Evolutionary conservation across 2,113 vertebrate species (phyloP), one percentile per base, ranked within the genome.

Genomic region (Pachyramphus minor): DNA sequence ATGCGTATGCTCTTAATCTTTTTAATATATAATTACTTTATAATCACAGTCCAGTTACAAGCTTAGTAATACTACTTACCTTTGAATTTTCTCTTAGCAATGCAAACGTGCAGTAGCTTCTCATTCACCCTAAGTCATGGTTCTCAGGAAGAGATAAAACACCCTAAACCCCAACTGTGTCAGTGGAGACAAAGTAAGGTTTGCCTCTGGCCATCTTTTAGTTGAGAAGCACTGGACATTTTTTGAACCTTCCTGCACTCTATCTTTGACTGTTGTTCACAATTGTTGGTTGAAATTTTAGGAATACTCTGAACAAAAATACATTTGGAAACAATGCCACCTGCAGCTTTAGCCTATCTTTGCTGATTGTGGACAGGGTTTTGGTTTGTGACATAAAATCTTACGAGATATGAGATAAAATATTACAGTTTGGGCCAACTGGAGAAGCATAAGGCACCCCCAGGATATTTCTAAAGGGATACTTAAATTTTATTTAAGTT

Each of bases 121-220:
- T 75, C n/a, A 23, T 79, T 53, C 59, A 63, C 16, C 35, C 12
- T 28, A 62, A 11, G 12, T 16, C 21, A 9, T 13, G 5, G n/a
- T 6, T 52, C 37, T 50, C 53, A 60, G 45, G 22, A 30, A n/a
- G 33, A 16, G 9, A 30, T 3, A 66, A 55, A 74, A 52, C 17
- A 4, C 3, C 25, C 12, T 14, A 13, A 59, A 18, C 16, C 28
- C 25, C 35, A 53, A 3, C 15, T 5, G 9, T 22, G 59, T 11
- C 41, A 25, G 8, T 11, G 53, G 23, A 71, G 63, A 16, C 0
- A 3, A 3, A 58, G 23, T 0, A 17, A 35, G 31, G 8, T 71
- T 88, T 79, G 66, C 20, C 28, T 53, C 27, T 56, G 50, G 28
- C 9, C 20, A 28, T 12, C 6, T 14, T 23, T 25, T 8, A 24